Percentiles rank a stretch among this genome's conserved stretches.
Conservation (phyloP, 2,797 vertebrate genomes). For the Rallus crepitans region DNA sequence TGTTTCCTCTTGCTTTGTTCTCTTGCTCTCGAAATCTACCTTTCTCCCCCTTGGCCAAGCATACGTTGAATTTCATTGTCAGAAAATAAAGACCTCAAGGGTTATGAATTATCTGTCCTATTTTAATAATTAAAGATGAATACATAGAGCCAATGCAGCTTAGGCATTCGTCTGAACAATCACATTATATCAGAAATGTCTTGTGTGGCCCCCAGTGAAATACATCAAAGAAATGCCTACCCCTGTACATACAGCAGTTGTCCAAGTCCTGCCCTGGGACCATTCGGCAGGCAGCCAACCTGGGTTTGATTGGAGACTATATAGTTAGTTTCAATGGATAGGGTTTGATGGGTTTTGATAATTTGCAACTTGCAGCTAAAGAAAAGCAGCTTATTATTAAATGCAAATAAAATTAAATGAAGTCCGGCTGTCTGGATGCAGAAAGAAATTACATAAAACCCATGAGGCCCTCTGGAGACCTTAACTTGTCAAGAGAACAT, state of each 20-base stretch:
- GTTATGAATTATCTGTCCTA: conserved; percentile 76
- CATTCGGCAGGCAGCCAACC: conserved; percentile 56
- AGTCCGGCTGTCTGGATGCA: conserved; percentile 73
- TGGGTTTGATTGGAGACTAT: conserved; percentile 38
- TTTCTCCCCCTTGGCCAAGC: conserved; percentile 44
- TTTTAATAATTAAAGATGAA: conserved; percentile 83
- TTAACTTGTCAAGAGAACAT: conserved; percentile 60
- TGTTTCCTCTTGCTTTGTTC: conserved; percentile 51
- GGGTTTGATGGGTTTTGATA: conserved; percentile 77
- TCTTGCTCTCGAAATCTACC: conserved; percentile 42
- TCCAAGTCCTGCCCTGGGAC: conserved; percentile 63
- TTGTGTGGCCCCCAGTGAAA: conserved; percentile 72
- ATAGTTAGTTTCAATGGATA: conserved; percentile 43
- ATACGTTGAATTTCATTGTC: conserved; percentile 58
- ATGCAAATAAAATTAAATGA: conserved; percentile 72
- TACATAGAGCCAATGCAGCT: conserved; percentile 63
- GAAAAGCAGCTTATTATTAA: conserved; percentile 80
- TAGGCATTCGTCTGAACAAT: conserved; percentile 67
- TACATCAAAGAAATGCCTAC: conserved; percentile 70
- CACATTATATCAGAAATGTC: conserved; percentile 76
- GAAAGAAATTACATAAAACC: conserved; percentile 77
- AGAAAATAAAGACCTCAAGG: conserved; percentile 79
- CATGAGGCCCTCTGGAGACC: conserved; percentile 70
- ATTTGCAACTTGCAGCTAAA: conserved; percentile 75
- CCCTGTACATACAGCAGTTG: conserved; percentile 37